phyloP scores from a whole-genome alignment of 2,113 vertebrate species.

The Terrapene triunguis region DNA sequence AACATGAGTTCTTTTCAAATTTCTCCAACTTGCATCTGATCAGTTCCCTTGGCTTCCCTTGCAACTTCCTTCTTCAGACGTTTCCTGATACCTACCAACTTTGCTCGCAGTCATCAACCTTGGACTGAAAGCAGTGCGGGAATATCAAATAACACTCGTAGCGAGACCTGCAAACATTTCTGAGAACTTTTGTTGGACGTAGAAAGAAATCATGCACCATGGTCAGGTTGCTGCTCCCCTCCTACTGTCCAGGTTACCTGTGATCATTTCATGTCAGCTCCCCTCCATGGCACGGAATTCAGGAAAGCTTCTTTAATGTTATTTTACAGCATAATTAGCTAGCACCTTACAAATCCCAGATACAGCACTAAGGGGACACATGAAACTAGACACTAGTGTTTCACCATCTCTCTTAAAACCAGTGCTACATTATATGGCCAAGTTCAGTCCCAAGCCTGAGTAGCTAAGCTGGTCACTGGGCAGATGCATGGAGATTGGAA shows the following conservation, averaged over 20 bases:
- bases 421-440: background rate
- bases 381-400: background rate
- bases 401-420: background rate
- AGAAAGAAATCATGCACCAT: background rate
- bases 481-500: background rate
- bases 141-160: background rate
- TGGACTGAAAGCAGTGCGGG: background rate
- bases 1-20: background rate
- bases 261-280: background rate
- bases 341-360: background rate
- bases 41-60: background rate
- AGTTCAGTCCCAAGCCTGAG: background rate
- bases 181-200: background rate
- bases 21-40: background rate
- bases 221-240: background rate
- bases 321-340: background rate
- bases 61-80: background rate
- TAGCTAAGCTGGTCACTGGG: background rate
- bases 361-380: no score
- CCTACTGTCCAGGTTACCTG: background rate
- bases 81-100: background rate
- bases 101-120: background rate
- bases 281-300: background rate
- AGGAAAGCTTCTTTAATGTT: background rate
- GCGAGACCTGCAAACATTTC: background rate